Percentiles rank a stretch among this genome's conserved stretches.
Conservation (phyloP, 1,140 invertebrate genomes). For the Drosophila setifemur region DNA sequence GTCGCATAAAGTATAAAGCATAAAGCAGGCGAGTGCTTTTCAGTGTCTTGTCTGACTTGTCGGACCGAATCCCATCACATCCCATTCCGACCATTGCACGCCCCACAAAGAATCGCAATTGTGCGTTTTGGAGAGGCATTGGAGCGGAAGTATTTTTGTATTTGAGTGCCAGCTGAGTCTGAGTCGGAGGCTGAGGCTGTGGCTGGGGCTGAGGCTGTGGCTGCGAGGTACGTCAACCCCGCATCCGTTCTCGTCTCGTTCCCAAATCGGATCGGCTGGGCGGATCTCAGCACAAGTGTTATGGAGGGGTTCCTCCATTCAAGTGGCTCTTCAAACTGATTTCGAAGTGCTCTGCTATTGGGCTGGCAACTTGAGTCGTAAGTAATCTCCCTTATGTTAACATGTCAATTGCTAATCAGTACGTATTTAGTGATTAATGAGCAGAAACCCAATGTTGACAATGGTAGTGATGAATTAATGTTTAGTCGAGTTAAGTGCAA, state of each 20-base stretch:
- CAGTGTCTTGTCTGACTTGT: background rate
- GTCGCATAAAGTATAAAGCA: constrained; percentile 21
- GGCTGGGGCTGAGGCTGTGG: too few relatives aligned
- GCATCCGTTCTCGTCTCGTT: background rate
- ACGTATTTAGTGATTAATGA: constrained; percentile 1
- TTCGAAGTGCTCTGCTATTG: constrained; percentile 9
- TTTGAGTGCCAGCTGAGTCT: too few relatives aligned
- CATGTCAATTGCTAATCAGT: constrained; percentile 37
- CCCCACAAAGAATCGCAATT: constrained; percentile 37
- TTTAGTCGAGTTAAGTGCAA: background rate
- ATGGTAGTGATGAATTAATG: constrained; percentile 12
- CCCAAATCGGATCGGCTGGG: background rate
- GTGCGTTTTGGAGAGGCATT: constrained; percentile 13
- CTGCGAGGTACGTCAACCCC: constrained; percentile 26
- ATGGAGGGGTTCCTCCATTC: constrained; percentile 23
- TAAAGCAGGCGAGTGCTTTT: background rate
- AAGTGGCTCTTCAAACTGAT: constrained; percentile 29
- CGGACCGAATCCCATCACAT: background rate
- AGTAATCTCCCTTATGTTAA: constrained; percentile 33
- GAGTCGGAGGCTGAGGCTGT: too few relatives aligned
- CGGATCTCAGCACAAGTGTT: constrained; percentile 21
- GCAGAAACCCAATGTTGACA: constrained; percentile 24
- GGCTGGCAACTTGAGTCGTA: background rate
- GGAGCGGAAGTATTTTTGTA: constrained; percentile 41
- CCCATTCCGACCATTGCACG: constrained; percentile 2